A percentile compares a stretch with the other conserved stretches of the same genome.
Evolutionary conservation across 2,888 invertebrate genomes (phyloP).

Genomic region (Limnephilus lunatus): DNA sequence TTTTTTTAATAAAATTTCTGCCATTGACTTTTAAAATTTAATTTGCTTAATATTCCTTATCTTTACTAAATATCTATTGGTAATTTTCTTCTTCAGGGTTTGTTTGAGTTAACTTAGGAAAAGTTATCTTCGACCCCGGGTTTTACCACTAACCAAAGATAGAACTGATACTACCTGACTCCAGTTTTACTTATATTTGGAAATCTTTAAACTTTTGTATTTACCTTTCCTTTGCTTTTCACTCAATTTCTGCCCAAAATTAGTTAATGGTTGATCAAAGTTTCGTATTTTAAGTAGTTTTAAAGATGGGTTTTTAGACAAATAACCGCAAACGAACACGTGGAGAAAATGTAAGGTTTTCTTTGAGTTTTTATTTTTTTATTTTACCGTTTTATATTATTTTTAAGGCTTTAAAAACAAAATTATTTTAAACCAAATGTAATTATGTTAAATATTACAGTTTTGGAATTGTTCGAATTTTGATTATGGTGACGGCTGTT

Average conservation of each 20-base stretch:
- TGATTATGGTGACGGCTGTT: too few relatives aligned
- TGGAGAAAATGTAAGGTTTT: neutral
- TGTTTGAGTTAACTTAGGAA: neutral
- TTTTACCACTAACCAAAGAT: neutral
- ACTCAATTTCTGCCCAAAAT: neutral
- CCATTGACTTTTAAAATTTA: neutral
- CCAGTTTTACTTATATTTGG: neutral
- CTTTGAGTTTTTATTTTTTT: neutral
- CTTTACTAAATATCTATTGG: neutral
- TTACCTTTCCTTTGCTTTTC: neutral
- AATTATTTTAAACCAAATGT: too few relatives aligned
- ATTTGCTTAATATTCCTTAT: neutral
- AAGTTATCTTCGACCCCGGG: neutral
- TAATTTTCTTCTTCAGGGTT: neutral
- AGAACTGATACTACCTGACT: neutral
- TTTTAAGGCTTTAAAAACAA: too few relatives aligned
- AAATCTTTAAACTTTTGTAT: neutral
- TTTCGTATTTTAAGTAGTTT: neutral
- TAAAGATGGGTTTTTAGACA: neutral
- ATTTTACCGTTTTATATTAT: too few relatives aligned
- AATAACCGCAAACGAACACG: neutral
- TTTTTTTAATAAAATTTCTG: neutral
- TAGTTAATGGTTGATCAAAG: neutral
- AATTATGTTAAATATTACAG: too few relatives aligned
- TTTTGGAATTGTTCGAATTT: too few relatives aligned